Base-by-base conservation (phyloP, 2,888 invertebrate species). In the Coecobrya sp. region DNA sequence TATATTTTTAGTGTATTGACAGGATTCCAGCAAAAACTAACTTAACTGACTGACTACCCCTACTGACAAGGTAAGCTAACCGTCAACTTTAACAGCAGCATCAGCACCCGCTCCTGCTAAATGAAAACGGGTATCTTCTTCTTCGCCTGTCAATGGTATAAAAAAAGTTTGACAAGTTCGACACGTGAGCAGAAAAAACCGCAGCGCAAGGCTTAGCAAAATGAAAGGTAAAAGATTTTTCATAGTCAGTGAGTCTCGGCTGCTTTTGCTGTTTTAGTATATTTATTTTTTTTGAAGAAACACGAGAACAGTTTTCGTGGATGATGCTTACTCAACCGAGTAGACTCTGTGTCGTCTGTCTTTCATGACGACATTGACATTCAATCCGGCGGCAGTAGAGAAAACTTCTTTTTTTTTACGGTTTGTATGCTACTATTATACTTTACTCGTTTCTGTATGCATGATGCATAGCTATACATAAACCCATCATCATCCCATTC, bases 341-440 rank as follows among this genome's bases (percentile, higher is more conserved):
- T 65, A 65, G 65, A 27, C 65, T 65, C 1, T 55, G 3, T 27
- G 65, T 27, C 65, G 65, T 65, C 4, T 65, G 65, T 27, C 65
- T 65, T 65, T 65, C 79, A 25, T 79, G 52, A 79, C 79, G 79
- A 52, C 79, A 79, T 79, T 52, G 79, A 79, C 79, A 79, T 79
- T 79, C 79, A 79, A 52, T 79, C 79, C 52, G 70, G 36, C 19
- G 55, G 36, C 36, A n/a, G 25, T 13, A n/a, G 36, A 36, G 36
- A 68, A 68, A 25, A 68, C 68, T 68, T 68, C 2, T 30, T 30
- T n/a, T n/a, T n/a, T n/a, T n/a, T n/a, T n/a, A n/a, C n/a, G n/a
- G n/a, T n/a, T n/a, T n/a, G n/a, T n/a, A n/a, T n/a, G n/a, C n/a
- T n/a, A n/a, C n/a, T n/a, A n/a, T n/a, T n/a, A n/a, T 49, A n/a